These are phyloP conservation scores for Drosophila arizonae DNA, from an alignment of 1,140 invertebrate species.

Conservation along the genomic window DNA sequence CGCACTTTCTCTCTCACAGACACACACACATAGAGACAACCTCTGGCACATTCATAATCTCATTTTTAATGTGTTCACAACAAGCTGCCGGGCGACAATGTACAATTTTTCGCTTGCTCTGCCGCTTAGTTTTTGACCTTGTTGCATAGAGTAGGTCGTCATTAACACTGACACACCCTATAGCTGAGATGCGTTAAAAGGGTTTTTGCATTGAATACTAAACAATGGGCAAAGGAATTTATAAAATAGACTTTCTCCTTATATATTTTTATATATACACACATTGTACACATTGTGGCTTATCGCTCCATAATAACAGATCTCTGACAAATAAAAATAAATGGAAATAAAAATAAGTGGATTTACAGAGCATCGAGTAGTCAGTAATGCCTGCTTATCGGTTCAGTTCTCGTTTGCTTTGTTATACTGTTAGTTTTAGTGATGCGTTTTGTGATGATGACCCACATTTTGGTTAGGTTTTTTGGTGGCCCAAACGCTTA, in stretches of 20 bases:
- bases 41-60: conserved; percentile 55
- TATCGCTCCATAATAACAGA: too few species aligned
- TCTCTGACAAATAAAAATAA: too few species aligned
- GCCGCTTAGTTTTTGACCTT: conserved; percentile 59
- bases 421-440: conserved; percentile 14
- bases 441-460: conserved; percentile 28
- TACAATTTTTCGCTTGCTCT: conserved; percentile 21
- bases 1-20: conserved; percentile 17
- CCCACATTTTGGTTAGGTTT: conserved; percentile 47
- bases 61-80: conserved; percentile 68
- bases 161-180: conserved; percentile 16
- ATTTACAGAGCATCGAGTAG: background rate
- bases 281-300: too few species aligned
- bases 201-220: background rate
- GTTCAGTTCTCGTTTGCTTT: background rate
- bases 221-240: too few species aligned
- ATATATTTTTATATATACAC: too few species aligned
- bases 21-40: conserved; percentile 5
- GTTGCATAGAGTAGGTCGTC: conserved; percentile 51
- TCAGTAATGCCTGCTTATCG: background rate
- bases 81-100: conserved; percentile 37
- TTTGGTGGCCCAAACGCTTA: conserved; percentile 21
- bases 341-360: too few species aligned
- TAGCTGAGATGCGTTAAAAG: background rate
- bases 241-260: too few species aligned